Percentiles rank a stretch among this genome's conserved stretches.
phyloP scores from a whole-genome alignment of 2,797 vertebrate genomes.

The Dendrocincla fuliginosa region DNA sequence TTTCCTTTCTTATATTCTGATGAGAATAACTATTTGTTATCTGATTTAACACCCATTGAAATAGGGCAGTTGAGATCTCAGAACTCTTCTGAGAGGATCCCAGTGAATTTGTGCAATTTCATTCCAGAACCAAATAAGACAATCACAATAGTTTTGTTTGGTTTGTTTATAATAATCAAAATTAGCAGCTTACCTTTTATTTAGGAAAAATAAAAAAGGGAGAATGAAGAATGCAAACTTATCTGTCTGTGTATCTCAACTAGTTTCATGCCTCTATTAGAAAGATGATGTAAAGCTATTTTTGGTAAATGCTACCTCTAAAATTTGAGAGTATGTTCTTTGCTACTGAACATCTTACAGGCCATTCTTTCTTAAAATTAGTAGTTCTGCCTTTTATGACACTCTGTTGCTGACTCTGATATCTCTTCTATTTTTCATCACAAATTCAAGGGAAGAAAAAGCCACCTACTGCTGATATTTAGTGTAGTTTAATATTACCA shows the following conservation, averaged over 20 bases:
- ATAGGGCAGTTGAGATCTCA: not conserved
- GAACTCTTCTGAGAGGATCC: not conserved
- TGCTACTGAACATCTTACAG: not conserved
- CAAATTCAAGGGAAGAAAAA: not conserved
- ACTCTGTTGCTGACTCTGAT: not conserved
- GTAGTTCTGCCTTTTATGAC: not conserved
- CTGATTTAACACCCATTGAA: not conserved
- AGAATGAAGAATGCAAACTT: not conserved
- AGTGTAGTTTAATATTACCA: not conserved
- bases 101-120: not conserved
- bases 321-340: not conserved
- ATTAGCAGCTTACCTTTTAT: not conserved
- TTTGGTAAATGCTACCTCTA: not conserved
- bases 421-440: not conserved
- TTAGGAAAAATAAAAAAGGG: not conserved
- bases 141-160: not conserved
- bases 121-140: not conserved
- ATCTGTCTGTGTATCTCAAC: not conserved
- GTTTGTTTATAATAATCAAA: not conserved
- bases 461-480: not conserved
- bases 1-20: not conserved
- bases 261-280: not conserved
- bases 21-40: not conserved
- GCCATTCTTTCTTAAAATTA: not conserved
- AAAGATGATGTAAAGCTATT: not conserved